A percentile compares a stretch with the other conserved stretches of the same genome.
phyloP scores from a whole-genome alignment of 2,888 invertebrate genomes.

The Nephrotoma appendiculata region DNA sequence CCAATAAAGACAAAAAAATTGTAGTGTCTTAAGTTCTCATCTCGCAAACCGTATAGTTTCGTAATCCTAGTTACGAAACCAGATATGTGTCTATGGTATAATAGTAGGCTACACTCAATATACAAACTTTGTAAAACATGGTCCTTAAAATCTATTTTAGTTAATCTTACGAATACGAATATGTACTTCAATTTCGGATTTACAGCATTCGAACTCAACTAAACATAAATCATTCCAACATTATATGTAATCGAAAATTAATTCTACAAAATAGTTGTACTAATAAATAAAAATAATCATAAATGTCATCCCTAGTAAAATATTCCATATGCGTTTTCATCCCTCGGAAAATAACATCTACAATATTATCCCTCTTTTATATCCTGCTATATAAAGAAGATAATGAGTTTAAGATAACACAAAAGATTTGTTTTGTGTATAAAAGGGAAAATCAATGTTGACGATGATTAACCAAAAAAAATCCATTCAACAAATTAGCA shows the following conservation, averaged over 20 bases:
- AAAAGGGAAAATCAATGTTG: neutral
- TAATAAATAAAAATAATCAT: neutral
- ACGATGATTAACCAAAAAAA: neutral
- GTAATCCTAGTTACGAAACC: too few species aligned
- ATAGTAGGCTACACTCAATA: too few species aligned
- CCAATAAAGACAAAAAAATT: too few species aligned
- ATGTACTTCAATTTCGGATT: too few species aligned
- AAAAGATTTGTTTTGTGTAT: neutral
- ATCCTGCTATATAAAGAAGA: neutral
- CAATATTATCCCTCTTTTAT: neutral
- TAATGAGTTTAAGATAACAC: neutral
- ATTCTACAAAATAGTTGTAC: neutral
- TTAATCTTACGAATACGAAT: too few species aligned
- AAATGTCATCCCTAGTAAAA: neutral
- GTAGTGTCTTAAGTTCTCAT: too few species aligned
- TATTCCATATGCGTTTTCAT: neutral
- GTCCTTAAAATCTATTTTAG: too few species aligned
- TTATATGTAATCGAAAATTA: neutral
- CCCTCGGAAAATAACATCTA: neutral
- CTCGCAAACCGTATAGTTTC: too few species aligned
- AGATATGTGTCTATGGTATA: too few species aligned
- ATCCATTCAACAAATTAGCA: conserved; percentile 17
- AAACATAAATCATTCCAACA: neutral
- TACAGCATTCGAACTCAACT: too few species aligned
- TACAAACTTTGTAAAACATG: too few species aligned